Evolutionary conservation across 1,140 invertebrate genomes (phyloP), one percentile per base, ranked within the genome.

Genomic region (Drosophila ambigua): DNA sequence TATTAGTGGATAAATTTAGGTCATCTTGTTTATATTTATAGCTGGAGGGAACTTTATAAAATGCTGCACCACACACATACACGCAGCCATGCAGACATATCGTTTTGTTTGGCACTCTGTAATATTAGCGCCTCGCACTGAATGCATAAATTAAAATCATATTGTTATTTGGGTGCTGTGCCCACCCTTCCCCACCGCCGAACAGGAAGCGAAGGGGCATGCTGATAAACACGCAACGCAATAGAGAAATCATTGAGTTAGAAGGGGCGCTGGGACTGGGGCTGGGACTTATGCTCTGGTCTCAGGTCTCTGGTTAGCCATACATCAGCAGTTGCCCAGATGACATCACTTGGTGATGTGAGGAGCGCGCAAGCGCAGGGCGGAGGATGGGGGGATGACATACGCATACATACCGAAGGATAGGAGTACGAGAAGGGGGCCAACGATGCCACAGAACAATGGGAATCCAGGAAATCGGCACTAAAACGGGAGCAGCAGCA

Each of bases 341-440:
- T 87, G 82, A 87, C 82, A 87, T 87, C 82, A 87, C 65, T 77
- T 60, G 69, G 69, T 68, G 66, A 45, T 73, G 65, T 73, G 62
- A 50, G 62, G 61, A 85, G 51, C 58, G 83, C 82, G 82, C 82
- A 87, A 88, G 82, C 83, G 83, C 83, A 15, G 35, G 20, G 20
- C 39, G 28, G 43, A 31, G 46, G 45, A 23, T 5, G 41, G 13
- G 72, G 62, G 35, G n/a, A 68, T 26, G n/a, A 50, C 20, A 44
- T 46, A 72, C 54, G 68, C 68, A 68, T 75, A 75, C 66, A 75
- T 75, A 75, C 72, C 60, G 45, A 68, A 72, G 72, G 62, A 76
- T 5, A 13, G 1, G 35, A 76, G 62, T 45, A 43, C 44, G 61
- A 48, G 54, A 61, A 76, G 46, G 51, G 74, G 52, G 63, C 63